phyloP scores from a whole-genome alignment of 2,888 invertebrate genomes.

The Noctua janthe region DNA sequence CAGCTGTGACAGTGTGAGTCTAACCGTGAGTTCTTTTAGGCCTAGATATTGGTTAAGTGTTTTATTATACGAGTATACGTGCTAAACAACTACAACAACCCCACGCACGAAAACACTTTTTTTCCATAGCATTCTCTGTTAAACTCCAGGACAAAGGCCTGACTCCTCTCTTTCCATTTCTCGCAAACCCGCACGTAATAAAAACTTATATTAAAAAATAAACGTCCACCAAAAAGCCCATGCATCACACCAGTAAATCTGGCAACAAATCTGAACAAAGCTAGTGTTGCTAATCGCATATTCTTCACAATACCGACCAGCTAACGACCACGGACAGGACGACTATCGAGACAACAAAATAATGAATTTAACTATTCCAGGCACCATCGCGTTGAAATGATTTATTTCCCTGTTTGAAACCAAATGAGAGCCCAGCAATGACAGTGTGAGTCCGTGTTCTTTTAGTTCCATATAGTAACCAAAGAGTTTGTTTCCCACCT shows the following conservation, averaged over 20 bases:
- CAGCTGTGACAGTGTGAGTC: neutral
- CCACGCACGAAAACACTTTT: too few relatives aligned
- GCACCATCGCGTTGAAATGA: neutral
- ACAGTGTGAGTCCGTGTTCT: neutral
- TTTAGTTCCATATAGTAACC: neutral
- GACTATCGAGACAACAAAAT: slow-evolving; percentile 54
- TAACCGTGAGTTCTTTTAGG: neutral
- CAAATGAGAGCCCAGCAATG: neutral
- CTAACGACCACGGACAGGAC: slow-evolving; percentile 60
- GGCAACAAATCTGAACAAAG: slow-evolving; percentile 37
- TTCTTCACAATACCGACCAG: slow-evolving; percentile 55
- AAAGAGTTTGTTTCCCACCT: neutral
- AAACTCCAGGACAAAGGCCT: too few relatives aligned
- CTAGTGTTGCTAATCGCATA: slow-evolving; percentile 60
- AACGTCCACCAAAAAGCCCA: neutral
- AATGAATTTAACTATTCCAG: neutral
- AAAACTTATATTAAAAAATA: neutral
- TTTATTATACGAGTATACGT: too few relatives aligned
- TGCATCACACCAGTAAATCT: slow-evolving; percentile 15
- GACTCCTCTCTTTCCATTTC: too few relatives aligned
- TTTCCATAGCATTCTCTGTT: too few relatives aligned
- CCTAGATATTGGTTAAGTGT: too few relatives aligned
- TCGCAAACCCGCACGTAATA: too few relatives aligned
- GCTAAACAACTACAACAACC: too few relatives aligned
- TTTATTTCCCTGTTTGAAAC: neutral